Evolutionary conservation across 2,113 vertebrate species (phyloP).

Genomic region (Benitochromis conjunctus): DNA sequence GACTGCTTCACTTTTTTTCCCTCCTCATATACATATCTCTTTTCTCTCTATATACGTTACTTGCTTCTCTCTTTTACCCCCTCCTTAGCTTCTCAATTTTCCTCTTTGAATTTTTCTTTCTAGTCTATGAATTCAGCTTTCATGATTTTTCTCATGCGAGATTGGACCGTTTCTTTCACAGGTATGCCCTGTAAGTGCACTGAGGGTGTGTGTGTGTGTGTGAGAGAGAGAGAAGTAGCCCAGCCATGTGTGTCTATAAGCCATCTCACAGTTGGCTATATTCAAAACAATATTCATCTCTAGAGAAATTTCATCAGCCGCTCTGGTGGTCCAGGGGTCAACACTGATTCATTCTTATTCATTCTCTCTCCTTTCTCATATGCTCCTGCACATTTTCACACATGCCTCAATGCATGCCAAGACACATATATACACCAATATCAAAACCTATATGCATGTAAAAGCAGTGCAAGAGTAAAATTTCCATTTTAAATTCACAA

Average conservation of each 20-base stretch:
- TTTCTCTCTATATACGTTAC: not conserved
- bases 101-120: not conserved
- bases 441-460: not conserved
- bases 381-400: not conserved
- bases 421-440: not conserved
- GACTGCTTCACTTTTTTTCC: conserved; percentile 17
- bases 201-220: not conserved
- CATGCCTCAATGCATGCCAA: not conserved
- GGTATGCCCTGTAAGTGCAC: not conserved
- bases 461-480: not conserved
- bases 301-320: conserved; percentile 41
- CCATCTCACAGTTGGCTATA: conserved; percentile 36
- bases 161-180: conserved; percentile 30
- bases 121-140: not conserved
- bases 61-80: not conserved
- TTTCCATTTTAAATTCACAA: not conserved
- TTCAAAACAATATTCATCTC: conserved; percentile 59
- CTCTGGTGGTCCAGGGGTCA: conserved; percentile 42
- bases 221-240: not conserved
- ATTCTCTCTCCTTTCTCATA: not conserved
- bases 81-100: not conserved
- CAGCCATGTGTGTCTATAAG: conserved; percentile 31
- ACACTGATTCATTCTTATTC: not conserved
- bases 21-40: conserved; percentile 3
- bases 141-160: conserved; percentile 9